Evolutionary conservation across 2,888 invertebrate genomes (phyloP).

Genomic region (Blera fallax): DNA sequence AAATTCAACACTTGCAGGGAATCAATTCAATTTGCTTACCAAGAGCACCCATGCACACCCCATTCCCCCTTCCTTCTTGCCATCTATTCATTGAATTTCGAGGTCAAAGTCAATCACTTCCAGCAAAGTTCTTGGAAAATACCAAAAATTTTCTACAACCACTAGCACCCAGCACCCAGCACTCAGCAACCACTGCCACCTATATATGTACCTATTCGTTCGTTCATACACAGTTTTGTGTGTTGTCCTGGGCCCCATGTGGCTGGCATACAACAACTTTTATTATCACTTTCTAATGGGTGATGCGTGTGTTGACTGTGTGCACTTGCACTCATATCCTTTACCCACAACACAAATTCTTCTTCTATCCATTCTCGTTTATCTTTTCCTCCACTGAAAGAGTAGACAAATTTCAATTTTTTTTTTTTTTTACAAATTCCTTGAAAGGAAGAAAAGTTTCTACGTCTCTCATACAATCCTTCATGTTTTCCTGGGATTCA

Average conservation of each 20-base stretch:
- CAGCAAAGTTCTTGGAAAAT: constrained; percentile 54
- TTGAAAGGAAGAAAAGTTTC: neutral
- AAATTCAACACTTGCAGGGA: neutral
- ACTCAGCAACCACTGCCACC: neutral
- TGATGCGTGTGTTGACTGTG: constrained; percentile 22
- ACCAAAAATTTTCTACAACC: constrained; percentile 34
- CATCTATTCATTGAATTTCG: constrained; percentile 26
- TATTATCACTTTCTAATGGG: constrained; percentile 38
- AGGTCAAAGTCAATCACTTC: constrained; percentile 69
- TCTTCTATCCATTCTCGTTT: neutral
- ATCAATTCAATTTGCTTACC: neutral
- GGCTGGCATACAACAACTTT: constrained; percentile 17
- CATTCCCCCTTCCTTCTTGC: neutral
- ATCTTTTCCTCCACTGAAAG: neutral
- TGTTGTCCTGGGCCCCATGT: neutral
- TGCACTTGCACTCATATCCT: neutral
- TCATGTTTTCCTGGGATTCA: neutral
- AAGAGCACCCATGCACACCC: neutral
- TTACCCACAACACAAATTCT: neutral
- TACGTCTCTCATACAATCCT: neutral
- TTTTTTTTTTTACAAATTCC: too few species aligned
- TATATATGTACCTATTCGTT: too few species aligned
- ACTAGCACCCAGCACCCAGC: neutral
- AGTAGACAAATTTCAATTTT: too few species aligned
- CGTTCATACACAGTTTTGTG: too few species aligned